These are phyloP conservation scores for Drosophila guanche DNA, from an alignment of 1,140 invertebrate genomes.

Conservation along the genomic window DNA sequence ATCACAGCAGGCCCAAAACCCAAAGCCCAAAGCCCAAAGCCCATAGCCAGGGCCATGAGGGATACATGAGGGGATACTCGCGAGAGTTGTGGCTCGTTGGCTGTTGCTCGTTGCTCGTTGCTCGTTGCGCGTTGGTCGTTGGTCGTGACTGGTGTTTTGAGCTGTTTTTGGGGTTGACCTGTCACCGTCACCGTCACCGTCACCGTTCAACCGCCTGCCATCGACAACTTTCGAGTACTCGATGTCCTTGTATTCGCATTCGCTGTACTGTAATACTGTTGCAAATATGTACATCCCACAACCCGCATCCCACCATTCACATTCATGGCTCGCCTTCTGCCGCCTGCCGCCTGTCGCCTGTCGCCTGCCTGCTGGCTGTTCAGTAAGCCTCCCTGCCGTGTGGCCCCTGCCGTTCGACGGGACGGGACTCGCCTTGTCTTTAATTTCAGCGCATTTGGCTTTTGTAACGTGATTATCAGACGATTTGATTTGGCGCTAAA, in stretches of 20 bases:
- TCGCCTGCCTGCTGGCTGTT: background rate
- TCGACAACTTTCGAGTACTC: conserved; percentile 32
- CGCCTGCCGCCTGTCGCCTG: background rate
- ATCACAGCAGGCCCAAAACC: conserved; percentile 65
- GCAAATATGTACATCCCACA: conserved; percentile 1
- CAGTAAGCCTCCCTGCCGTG: conserved; percentile 42
- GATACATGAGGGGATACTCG: background rate
- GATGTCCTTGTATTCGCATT: conserved; percentile 10
- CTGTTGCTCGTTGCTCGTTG: background rate
- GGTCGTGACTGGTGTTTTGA: conserved; percentile 55
- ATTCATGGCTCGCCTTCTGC: background rate
- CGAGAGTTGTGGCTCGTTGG: background rate
- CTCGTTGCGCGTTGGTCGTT: conserved; percentile 20
- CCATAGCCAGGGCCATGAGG: conserved; percentile 4
- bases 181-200: conserved; percentile 8
- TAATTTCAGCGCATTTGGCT: conserved; percentile 80
- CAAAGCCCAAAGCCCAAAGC: conserved; percentile 9
- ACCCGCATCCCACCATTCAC: background rate
- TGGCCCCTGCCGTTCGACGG: too few relatives aligned
- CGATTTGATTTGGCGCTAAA: conserved; percentile 84
- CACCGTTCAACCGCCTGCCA: conserved; percentile 20
- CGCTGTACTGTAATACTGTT: conserved; percentile 12
- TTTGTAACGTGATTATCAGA: conserved; percentile 83
- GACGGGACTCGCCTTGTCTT: conserved; percentile 49
- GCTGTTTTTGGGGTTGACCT: conserved; percentile 56